These are phyloP conservation scores for Microcebus lehilahytsara DNA, from an alignment of 2,113 vertebrate genomes.

Conservation along the genomic window DNA sequence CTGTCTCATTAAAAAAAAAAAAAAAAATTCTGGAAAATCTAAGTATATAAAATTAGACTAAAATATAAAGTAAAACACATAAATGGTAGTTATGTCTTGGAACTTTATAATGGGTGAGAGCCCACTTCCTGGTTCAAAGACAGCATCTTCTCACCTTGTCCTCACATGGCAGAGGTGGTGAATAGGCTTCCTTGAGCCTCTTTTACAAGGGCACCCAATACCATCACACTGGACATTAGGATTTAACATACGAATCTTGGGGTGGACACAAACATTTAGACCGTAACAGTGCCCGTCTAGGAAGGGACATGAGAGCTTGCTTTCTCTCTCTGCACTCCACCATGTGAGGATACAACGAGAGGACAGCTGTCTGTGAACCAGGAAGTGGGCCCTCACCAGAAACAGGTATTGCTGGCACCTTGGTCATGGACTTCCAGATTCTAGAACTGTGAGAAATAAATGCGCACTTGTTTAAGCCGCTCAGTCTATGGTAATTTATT, in stretches of 20 bases:
- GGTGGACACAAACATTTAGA: not conserved
- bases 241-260: not conserved
- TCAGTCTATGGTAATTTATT: not conserved
- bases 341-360: not conserved
- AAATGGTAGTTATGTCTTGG: not conserved
- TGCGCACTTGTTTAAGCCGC: not conserved
- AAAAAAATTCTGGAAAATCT: not conserved
- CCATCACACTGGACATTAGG: not conserved
- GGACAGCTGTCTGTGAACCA: not conserved
- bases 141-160: not conserved
- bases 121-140: not conserved
- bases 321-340: not conserved
- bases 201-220: not conserved
- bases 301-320: not conserved
- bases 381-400: not conserved
- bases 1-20: too few species aligned
- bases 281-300: not conserved
- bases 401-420: too few species aligned
- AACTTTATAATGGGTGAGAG: not conserved
- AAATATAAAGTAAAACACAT: conserved; percentile 3
- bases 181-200: not conserved
- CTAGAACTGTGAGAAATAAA: not conserved
- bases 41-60: not conserved
- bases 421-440: not conserved
- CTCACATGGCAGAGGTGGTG: not conserved